Conservation (phyloP, 1,140 invertebrate species). For the Phocides pigmalion region DNA sequence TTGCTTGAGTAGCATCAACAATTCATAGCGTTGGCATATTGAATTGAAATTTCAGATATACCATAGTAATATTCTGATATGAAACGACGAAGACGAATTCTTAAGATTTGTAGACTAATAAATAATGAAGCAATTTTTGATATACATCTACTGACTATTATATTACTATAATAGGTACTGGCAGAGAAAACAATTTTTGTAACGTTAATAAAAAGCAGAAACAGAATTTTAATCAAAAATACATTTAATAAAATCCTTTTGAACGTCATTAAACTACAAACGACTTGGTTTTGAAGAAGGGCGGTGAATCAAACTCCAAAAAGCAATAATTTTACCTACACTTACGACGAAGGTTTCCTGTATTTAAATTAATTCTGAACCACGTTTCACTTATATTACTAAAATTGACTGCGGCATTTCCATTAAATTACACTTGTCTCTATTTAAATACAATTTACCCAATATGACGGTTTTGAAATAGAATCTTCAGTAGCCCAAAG, state of each 20-base stretch:
- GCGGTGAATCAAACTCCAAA: too few species aligned
- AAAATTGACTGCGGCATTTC: background rate
- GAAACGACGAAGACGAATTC: too few species aligned
- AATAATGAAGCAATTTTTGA: too few species aligned
- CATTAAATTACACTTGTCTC: constrained; percentile 1
- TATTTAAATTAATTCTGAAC: background rate
- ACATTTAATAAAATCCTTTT: too few species aligned
- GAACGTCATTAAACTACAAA: too few species aligned
- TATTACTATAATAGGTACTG: too few species aligned
- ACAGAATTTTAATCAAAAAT: too few species aligned
- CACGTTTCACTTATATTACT: background rate
- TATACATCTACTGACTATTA: too few species aligned
- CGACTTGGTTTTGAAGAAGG: too few species aligned
- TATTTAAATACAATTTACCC: constrained; percentile 20
- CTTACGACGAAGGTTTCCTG: background rate
- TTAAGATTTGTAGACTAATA: too few species aligned
- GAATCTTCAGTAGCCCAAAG: constrained; percentile 4
- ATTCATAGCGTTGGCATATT: constrained; percentile 15
- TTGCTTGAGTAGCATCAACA: constrained; percentile 14
- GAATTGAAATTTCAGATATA: constrained; percentile 9
- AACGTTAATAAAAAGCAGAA: too few species aligned
- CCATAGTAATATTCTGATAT: background rate
- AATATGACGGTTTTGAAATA: constrained; percentile 11
- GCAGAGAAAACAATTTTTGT: too few species aligned
- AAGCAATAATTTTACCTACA: background rate